Conservation (phyloP, 1,140 invertebrate genomes). For the Drosophila ohnishii region DNA sequence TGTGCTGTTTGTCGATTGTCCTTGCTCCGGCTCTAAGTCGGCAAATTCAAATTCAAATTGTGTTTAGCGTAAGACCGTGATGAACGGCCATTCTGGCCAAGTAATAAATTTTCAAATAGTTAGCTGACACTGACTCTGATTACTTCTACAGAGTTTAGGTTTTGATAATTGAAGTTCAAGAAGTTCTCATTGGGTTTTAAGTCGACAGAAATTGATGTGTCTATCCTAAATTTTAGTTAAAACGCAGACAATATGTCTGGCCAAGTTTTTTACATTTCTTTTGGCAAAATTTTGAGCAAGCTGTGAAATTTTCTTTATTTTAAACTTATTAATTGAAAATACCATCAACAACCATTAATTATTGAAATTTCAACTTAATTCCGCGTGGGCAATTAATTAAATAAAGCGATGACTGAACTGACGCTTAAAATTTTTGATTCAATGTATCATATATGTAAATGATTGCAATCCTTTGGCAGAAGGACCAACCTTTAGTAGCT, state of each 20-base stretch:
- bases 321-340: neutral
- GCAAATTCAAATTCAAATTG: conserved; percentile 59
- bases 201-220: too few species aligned
- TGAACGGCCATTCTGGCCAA: conserved; percentile 22
- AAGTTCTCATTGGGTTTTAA: too few species aligned
- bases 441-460: conserved; percentile 2
- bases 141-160: neutral
- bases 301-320: neutral
- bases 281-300: too few species aligned
- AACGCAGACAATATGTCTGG: too few species aligned
- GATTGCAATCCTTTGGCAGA: neutral
- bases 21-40: conserved; percentile 45
- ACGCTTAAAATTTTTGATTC: conserved; percentile 16
- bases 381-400: neutral
- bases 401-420: conserved; percentile 12
- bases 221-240: too few species aligned
- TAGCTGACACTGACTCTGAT: conserved; percentile 36
- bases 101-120: conserved; percentile 41
- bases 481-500: conserved; percentile 8
- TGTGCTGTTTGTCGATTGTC: conserved; percentile 42
- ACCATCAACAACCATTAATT: neutral
- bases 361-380: neutral
- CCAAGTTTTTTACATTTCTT: too few species aligned
- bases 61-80: conserved; percentile 38
- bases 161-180: neutral